phyloP scores from a whole-genome alignment of 2,113 vertebrate species.

The Okapia johnstoni region DNA sequence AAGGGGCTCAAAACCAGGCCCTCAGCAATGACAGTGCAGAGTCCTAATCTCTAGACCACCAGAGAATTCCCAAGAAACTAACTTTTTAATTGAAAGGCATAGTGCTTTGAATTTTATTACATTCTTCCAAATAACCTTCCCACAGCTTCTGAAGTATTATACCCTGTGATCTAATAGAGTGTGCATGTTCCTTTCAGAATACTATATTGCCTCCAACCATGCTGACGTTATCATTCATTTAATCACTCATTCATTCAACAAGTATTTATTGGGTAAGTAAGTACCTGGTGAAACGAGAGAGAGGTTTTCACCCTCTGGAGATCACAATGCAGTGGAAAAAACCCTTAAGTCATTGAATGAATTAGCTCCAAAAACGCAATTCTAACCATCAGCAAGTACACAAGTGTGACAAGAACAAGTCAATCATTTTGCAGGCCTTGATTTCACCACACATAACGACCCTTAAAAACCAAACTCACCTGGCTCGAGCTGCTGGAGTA shows the following conservation, averaged over 20 bases:
- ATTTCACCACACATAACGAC: not conserved
- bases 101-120: not conserved
- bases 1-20: not conserved
- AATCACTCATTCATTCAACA: not conserved
- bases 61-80: not conserved
- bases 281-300: not conserved
- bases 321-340: not conserved
- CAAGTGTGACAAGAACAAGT: not conserved
- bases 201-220: not conserved
- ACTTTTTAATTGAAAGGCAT: not conserved
- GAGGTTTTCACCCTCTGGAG: not conserved
- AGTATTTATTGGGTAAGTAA: conserved; percentile 13
- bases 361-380: not conserved
- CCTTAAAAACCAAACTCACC: not conserved
- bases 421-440: not conserved
- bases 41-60: not conserved
- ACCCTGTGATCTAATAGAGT: not conserved
- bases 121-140: not conserved
- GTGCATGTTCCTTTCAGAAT: not conserved
- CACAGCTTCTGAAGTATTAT: not conserved
- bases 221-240: not conserved
- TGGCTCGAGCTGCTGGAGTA: not conserved
- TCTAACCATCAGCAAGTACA: not conserved
- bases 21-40: not conserved
- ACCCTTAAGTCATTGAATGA: not conserved